Conservation (phyloP, 1,140 invertebrate genomes). For the Trissolcus basalis region DNA sequence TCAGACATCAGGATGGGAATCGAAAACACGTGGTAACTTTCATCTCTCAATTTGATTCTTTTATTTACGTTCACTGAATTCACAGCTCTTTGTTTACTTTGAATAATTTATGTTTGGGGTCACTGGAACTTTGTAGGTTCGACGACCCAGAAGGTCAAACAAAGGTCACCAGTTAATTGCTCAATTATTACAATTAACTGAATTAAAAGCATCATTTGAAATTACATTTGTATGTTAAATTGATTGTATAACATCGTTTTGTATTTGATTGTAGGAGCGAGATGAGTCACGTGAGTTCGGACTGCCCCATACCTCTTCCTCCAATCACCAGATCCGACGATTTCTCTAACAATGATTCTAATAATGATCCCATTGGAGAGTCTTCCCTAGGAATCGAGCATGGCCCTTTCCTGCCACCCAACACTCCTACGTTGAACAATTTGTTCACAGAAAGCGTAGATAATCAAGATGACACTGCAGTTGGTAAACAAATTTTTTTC, state of each 20-base stretch:
- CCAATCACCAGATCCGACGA: slow-evolving; percentile 68
- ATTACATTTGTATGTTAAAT: no score
- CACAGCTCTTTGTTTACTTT: no score
- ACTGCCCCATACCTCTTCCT: slow-evolving; percentile 72
- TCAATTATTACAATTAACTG: no score
- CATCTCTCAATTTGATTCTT: background rate
- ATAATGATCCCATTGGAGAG: slow-evolving; percentile 63
- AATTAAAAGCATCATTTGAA: no score
- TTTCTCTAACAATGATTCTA: slow-evolving; percentile 61
- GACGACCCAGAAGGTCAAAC: no score
- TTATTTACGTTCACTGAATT: no score
- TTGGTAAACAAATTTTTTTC: slow-evolving; percentile 68
- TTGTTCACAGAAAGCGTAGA: slow-evolving; percentile 71
- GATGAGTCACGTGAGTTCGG: slow-evolving; percentile 69
- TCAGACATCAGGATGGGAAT: slow-evolving; percentile 72
- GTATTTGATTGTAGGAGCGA: slow-evolving; percentile 65
- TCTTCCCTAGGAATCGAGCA: slow-evolving; percentile 65
- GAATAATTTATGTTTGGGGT: no score
- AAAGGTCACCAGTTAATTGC: no score
- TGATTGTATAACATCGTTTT: no score
- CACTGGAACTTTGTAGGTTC: no score
- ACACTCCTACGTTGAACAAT: slow-evolving; percentile 65
- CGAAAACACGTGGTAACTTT: slow-evolving; percentile 71
- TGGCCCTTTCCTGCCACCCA: slow-evolving; percentile 70
- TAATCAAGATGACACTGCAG: slow-evolving; percentile 69